phyloP scores from a whole-genome alignment of 2,888 invertebrate genomes.

The Falcaria lacertinaria region DNA sequence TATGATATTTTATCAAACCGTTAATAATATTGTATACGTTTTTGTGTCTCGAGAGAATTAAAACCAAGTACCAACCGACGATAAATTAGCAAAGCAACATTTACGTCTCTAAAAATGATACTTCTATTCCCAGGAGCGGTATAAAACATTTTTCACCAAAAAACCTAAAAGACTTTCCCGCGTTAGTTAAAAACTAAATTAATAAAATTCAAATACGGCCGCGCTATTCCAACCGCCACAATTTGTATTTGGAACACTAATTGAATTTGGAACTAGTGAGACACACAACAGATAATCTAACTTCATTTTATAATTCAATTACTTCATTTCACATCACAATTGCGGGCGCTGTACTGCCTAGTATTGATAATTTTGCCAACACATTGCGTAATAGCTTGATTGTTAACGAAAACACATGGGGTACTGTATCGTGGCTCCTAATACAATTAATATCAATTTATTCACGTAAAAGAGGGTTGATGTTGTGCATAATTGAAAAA shows the following conservation, averaged over 20 bases:
- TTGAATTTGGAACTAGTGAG: conserved; percentile 62
- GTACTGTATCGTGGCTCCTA: conserved; percentile 58
- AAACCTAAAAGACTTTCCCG: conserved; percentile 53
- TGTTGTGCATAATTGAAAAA: conserved; percentile 29
- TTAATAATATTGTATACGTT: too few species aligned
- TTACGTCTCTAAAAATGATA: conserved; percentile 18
- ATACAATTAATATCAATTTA: conserved; percentile 77
- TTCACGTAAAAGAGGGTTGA: conserved; percentile 38
- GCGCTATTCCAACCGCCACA: conserved; percentile 56
- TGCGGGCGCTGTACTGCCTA: conserved; percentile 26
- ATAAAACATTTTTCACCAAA: conserved; percentile 45
- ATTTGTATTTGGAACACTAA: conserved; percentile 65
- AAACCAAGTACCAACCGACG: background rate
- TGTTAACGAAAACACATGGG: conserved; percentile 77
- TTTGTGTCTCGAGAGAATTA: background rate
- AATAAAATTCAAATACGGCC: conserved; percentile 64
- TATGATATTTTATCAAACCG: too few species aligned
- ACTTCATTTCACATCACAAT: conserved; percentile 32
- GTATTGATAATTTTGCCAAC: conserved; percentile 31
- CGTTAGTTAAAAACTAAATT: conserved; percentile 62
- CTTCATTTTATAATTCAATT: conserved; percentile 32
- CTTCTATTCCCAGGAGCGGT: conserved; percentile 33
- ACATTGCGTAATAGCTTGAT: conserved; percentile 54
- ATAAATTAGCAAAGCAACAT: conserved; percentile 15
- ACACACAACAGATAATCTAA: conserved; percentile 42